Conservation (phyloP, 2,888 invertebrate genomes). For the Amiota minor region DNA sequence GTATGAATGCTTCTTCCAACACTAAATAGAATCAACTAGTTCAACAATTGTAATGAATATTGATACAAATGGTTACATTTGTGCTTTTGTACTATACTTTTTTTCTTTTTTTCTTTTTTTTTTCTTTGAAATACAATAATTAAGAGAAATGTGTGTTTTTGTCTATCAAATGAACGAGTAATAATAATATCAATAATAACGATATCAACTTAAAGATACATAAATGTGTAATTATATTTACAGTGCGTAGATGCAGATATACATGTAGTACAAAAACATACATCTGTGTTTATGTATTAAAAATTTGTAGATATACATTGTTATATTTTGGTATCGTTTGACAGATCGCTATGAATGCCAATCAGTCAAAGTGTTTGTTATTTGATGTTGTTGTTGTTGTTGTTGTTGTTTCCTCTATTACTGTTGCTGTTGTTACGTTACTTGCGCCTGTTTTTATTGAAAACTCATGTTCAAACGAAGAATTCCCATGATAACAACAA, state of each 20-base stretch:
- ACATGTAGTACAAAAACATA: background rate
- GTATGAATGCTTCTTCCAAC: background rate
- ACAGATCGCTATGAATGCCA: conserved; percentile 23
- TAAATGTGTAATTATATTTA: conserved; percentile 22
- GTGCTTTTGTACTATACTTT: background rate
- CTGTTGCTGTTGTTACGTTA: background rate
- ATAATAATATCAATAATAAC: background rate
- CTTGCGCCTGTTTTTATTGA: conserved; percentile 10
- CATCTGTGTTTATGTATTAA: background rate
- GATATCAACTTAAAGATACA: background rate
- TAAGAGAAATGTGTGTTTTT: background rate
- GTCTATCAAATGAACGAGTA: background rate
- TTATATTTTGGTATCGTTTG: conserved; percentile 6
- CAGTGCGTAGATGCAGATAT: conserved; percentile 12
- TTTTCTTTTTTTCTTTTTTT: too few species aligned
- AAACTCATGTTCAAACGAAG: conserved; percentile 15
- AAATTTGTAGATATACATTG: conserved; percentile 8
- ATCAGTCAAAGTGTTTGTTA: conserved; percentile 20
- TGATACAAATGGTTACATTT: conserved; percentile 11
- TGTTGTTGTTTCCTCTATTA: background rate
- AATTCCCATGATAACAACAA: conserved; percentile 29
- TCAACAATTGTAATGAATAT: conserved; percentile 21
- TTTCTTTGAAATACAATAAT: background rate
- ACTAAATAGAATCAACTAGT: background rate
- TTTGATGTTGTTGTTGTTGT: background rate